Evolutionary conservation across 2,888 invertebrate genomes (phyloP).

Genomic region (Lutraria lutraria): DNA sequence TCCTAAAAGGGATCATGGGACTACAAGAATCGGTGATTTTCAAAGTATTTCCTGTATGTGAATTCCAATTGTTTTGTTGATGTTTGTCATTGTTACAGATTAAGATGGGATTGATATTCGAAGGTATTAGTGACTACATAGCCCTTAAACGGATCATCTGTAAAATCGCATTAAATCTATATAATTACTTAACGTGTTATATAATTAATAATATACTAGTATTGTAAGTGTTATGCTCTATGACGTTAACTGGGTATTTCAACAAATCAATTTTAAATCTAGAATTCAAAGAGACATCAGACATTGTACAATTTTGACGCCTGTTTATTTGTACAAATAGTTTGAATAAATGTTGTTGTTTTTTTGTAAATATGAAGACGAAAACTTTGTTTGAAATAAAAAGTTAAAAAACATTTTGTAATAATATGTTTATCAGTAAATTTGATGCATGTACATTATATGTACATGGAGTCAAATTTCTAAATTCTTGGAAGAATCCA

Average conservation of each 20-base stretch:
- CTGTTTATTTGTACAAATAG: neutral
- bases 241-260: too few species aligned
- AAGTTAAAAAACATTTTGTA: neutral
- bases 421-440: too few species aligned
- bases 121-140: neutral
- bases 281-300: neutral
- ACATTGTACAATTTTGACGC: neutral
- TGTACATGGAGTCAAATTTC: too few species aligned
- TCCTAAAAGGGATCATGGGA: too few species aligned
- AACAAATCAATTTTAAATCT: too few species aligned
- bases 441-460: too few species aligned
- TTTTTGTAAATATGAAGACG: slow-evolving; percentile 16
- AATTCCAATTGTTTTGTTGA: neutral
- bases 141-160: neutral
- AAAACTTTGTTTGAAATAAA: slow-evolving; percentile 20
- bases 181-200: neutral
- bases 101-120: neutral
- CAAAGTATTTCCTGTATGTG: too few species aligned
- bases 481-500: too few species aligned
- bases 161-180: neutral
- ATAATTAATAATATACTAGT: neutral
- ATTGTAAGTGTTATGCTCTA: neutral
- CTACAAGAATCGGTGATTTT: too few species aligned
- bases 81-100: neutral
- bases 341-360: too few species aligned